phyloP scores from a whole-genome alignment of 1,140 invertebrate species.

The Drosophila ironensis region DNA sequence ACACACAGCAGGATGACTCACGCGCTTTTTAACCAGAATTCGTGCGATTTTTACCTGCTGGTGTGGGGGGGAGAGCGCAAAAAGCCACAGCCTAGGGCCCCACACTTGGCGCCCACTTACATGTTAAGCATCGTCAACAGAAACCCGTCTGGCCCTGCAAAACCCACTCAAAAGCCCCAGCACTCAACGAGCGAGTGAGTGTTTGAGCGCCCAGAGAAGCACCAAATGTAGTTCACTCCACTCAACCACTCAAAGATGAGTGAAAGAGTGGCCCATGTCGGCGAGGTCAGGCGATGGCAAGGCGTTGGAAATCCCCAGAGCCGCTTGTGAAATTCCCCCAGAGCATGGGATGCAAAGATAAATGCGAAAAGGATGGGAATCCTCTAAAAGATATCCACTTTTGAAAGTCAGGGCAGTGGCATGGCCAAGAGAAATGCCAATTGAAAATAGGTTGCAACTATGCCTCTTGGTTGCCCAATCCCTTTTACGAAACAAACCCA shows the following conservation, averaged over 20 bases:
- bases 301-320: constrained; percentile 37
- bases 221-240: too few species aligned
- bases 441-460: too few species aligned
- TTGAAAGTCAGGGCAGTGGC: too few species aligned
- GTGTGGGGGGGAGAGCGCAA: constrained; percentile 12
- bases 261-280: constrained; percentile 3
- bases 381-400: too few species aligned
- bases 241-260: too few species aligned
- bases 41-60: constrained; percentile 54
- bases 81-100: constrained; percentile 45
- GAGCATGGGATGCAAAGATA: constrained; percentile 6
- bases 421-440: too few species aligned
- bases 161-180: background rate
- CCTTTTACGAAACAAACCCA: too few species aligned
- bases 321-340: constrained; percentile 40
- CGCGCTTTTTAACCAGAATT: constrained; percentile 69
- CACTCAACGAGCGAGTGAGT: constrained; percentile 4
- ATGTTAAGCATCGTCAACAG: constrained; percentile 12
- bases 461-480: too few species aligned
- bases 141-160: constrained; percentile 37
- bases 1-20: constrained; percentile 63
- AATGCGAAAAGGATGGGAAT: background rate
- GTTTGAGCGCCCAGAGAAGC: too few species aligned
- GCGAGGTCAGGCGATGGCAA: constrained; percentile 37
- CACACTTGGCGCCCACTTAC: constrained; percentile 46